Base-by-base conservation (phyloP, 2,888 invertebrate species). In the Cheiracanthium punctorium region DNA sequence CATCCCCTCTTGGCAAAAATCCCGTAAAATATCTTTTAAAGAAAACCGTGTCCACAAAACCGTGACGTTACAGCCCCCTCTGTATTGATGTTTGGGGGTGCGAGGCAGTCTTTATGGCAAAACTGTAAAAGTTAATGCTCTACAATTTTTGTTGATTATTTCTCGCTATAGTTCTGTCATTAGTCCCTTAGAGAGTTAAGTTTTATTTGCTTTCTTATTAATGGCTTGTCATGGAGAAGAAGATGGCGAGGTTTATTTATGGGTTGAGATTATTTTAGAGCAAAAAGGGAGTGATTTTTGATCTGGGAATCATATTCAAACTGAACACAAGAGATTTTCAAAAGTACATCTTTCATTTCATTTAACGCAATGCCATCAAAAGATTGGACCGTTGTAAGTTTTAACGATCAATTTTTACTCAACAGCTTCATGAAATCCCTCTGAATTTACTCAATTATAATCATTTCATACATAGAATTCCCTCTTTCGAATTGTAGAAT, bases 1-100 rank as follows among this genome's bases (percentile, higher is more conserved):
- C n/a, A n/a, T n/a, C n/a, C n/a, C 5, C 24, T 58, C 58, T 58
- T 58, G 58, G 58, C 58, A 58, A 58, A 58, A 58, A 58, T 58
- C 58, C 58, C 58, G 58, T 58, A 24, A 58, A 58, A 58, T 58
- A 58, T 24, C 58, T 58, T 58, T 58, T 58, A 58, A 58, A 58
- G 58, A 58, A n/a, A 24, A 24, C 58, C 20, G 58, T 58, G 58
- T 58, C 58, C 58, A 58, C 58, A 24, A 58, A n/a, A 58, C 58
- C 58, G 58, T 58, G 58, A 58, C 58, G 1, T 37, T 37, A 5
- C 48, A 24, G 58, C 17, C 14, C n/a, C 14, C 17, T 48, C 12
- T 12, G 48, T 58, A 58, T 58, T 58, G 58, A 58, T 58, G 17
- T 17, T 2, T 48, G 1, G 5, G 43, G 5, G 43, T 48, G 43